A percentile compares a stretch with the other conserved stretches of the same genome.
Evolutionary conservation across 2,888 invertebrate genomes (phyloP).

Genomic region (Chromoteleia sp.): DNA sequence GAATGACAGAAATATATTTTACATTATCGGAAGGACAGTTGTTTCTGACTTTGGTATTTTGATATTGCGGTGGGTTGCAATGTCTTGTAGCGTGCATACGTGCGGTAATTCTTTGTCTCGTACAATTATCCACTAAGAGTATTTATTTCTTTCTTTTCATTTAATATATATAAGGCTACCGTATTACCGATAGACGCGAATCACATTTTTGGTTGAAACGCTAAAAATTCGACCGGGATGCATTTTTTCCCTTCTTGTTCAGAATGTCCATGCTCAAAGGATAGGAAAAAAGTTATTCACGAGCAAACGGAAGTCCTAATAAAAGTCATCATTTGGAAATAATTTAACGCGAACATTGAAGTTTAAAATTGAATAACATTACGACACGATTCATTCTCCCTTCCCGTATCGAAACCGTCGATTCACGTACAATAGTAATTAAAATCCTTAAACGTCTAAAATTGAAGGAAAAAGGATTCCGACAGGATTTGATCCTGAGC

Average conservation of each 20-base stretch:
- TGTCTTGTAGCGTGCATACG: slow-evolving; percentile 51
- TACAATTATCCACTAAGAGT: slow-evolving; percentile 74
- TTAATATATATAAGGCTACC: slow-evolving; percentile 48
- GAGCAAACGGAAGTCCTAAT: background rate
- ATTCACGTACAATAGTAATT: slow-evolving; percentile 33
- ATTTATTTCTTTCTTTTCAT: slow-evolving; percentile 48
- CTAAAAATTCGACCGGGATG: background rate
- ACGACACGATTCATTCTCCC: slow-evolving; percentile 8
- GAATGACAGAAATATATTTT: slow-evolving; percentile 73
- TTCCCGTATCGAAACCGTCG: background rate
- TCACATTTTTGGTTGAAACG: slow-evolving; percentile 55
- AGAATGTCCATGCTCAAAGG: no score
- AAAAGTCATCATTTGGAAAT: background rate
- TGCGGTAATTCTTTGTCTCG: slow-evolving; percentile 58
- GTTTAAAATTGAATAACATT: slow-evolving; percentile 16
- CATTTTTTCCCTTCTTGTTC: no score
- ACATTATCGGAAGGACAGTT: slow-evolving; percentile 73
- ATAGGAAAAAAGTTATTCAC: background rate
- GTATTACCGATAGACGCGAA: slow-evolving; percentile 43
- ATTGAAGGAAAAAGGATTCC: slow-evolving; percentile 33
- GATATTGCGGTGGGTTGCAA: slow-evolving; percentile 79
- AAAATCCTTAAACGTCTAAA: slow-evolving; percentile 38
- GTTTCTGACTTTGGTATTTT: slow-evolving; percentile 80
- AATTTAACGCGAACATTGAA: slow-evolving; percentile 12
- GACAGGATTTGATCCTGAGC: slow-evolving; percentile 59